Base-by-base conservation (phyloP, 2,797 vertebrate species). In the Urocyon cinereoargenteus region DNA sequence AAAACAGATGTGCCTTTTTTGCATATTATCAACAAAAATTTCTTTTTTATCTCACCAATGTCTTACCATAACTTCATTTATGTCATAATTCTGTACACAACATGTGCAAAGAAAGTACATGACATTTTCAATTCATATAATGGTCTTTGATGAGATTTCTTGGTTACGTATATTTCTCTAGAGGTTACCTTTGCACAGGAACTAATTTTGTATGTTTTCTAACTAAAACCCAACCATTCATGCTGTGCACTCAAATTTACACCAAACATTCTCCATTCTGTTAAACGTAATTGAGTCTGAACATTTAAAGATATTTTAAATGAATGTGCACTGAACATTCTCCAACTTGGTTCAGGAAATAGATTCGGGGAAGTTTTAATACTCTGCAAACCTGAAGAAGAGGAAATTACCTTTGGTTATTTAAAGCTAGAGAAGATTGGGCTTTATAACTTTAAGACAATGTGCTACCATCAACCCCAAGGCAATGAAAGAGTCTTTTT, bases 381-480 rank as follows among this genome's bases (percentile, higher is more conserved):
- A 94, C 92, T 96, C 57, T 94, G 94, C 0, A 10, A 98, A 98
- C 91, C 81, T 87, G 91, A 98, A 97, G 96, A 45, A 97, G 97
- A 98, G 98, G 97, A 98, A 98, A 99, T 98, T 98, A 97, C 82
- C 96, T 98, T 98, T 96, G 90, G 86, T 91, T 97, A 98, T 97
- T 98, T 98, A 98, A 98, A 97, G 90, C 0, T 86, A 94, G 97
- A 98, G 96, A 98, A 97, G 81, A 96, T 51, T 90, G 68, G 55
- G 5, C 73, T 90, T 91, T 49, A 78, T 92, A 91, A 92, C 57
- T 88, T 84, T 64, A 86, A 97, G 83, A 89, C 93, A 96, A 75
- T 21, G 66, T 53, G 13, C 53, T 70, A 55, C 79, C 68, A 75
- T 92, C 5, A 86, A 96, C 26, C 45, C 18, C 36, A 70, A 91